Percentiles rank a stretch among this genome's conserved stretches.
Evolutionary conservation across 2,797 vertebrate genomes (phyloP).

Genomic region (Columba guinea): DNA sequence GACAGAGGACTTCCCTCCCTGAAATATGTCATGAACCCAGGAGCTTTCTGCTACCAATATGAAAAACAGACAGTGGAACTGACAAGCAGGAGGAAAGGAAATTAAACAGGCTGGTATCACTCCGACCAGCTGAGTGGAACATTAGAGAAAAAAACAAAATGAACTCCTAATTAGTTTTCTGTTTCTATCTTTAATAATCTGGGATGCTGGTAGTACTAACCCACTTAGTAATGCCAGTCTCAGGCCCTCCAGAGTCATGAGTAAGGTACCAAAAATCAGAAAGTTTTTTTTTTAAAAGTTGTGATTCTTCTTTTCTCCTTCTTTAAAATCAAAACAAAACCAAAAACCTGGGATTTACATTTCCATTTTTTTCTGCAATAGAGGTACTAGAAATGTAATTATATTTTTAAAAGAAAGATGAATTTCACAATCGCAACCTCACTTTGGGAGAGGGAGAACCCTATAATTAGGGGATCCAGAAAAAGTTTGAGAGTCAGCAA

Average conservation of each 20-base stretch:
- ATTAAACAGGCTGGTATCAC: conserved; percentile 42
- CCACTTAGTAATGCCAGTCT: conserved; percentile 12
- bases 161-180: conserved; percentile 46
- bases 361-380: background rate
- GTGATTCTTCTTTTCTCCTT: background rate
- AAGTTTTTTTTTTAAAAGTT: background rate
- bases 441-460: background rate
- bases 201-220: conserved; percentile 1
- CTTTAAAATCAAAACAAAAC: background rate
- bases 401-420: background rate
- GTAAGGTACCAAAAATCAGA: background rate
- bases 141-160: background rate
- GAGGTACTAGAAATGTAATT: background rate
- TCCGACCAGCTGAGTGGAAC: conserved; percentile 35
- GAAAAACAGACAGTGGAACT: conserved; percentile 12
- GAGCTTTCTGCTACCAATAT: conserved; percentile 1
- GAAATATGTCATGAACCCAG: background rate
- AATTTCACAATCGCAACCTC: background rate
- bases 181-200: conserved; percentile 30
- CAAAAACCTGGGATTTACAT: background rate
- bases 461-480: background rate
- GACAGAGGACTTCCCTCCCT: background rate
- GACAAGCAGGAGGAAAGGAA: conserved; percentile 35
- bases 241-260: background rate
- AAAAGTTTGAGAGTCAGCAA: background rate